Evolutionary conservation across 2,888 invertebrate genomes (phyloP), one percentile per base, ranked within the genome.

Genomic region (Drosophila borealis): DNA sequence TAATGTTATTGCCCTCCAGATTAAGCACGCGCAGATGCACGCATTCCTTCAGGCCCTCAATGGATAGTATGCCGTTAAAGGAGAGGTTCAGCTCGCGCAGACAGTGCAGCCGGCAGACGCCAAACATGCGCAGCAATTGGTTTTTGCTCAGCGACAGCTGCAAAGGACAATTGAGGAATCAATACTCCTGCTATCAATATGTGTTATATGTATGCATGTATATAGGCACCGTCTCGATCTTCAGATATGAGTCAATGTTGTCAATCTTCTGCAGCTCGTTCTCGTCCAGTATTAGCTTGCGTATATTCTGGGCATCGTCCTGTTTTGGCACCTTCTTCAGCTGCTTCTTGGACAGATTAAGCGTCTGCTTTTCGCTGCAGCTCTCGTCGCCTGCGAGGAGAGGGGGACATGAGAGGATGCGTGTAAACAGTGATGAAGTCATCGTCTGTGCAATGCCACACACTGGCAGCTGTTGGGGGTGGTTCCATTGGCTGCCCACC

Each of bases 41-140:
- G 77, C 98, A 94, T 68, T 97, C 97, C 91, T 97, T 97, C 13
- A 98, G 93, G 10, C 98, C 98, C 92, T 98, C 98, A 88, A 98
- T 97, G 63, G 96, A 96, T 46, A 97, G 93, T 77, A 98, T 97
- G 54, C 96, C 96, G 93, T 98, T 98, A 91, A 97, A 95, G 74
- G 97, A 96, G 48, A 98, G 93, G 91, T 97, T 96, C 72, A 98
- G 93, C 44, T 96, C 95, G 41, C 96, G 95, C 57, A 98, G 93
- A 90, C 96, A 95, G 74, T 95, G 95, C 69, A 98, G 93, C 55
- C 96, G 94, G 70, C 96, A 95, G 34, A 98, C 95, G 62, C 97
- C 96, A 91, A 96, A 96, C 97, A 98, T 98, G 62, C 97, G 95
- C 45, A 97, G 93, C 55, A 98, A 92, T 89, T 96, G 96, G 92